Conservation (phyloP, 2,888 invertebrate genomes). For the Cephus spinipes region DNA sequence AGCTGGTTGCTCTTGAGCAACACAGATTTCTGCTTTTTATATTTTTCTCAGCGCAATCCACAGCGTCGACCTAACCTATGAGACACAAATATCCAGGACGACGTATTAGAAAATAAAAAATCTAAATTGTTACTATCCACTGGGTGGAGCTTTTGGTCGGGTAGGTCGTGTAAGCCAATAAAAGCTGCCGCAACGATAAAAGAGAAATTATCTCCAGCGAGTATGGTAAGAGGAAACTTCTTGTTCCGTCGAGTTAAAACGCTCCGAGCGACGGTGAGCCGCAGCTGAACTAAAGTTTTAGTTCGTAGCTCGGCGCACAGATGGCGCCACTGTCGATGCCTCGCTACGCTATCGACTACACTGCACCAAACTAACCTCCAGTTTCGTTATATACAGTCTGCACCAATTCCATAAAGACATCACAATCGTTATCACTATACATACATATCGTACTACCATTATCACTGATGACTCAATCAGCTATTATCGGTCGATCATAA, state of each 20-base stretch:
- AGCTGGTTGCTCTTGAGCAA: too few species aligned
- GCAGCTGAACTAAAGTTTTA: not conserved
- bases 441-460: not conserved
- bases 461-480: not conserved
- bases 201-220: not conserved
- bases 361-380: constrained; percentile 43
- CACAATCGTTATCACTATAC: not conserved
- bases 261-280: not conserved
- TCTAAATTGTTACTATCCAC: too few species aligned
- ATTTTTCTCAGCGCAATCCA: too few species aligned
- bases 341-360: constrained; percentile 50
- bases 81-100: too few species aligned
- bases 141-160: not conserved
- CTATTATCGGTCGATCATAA: not conserved
- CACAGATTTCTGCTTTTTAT: too few species aligned
- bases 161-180: not conserved
- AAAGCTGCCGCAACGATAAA: not conserved
- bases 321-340: constrained; percentile 33
- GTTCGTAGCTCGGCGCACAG: constrained; percentile 11
- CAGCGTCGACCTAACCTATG: too few species aligned
- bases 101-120: too few species aligned
- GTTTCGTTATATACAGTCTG: constrained; percentile 16
- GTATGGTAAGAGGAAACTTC: not conserved
- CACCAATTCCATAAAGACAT: not conserved
- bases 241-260: not conserved